phyloP scores from a whole-genome alignment of 1,140 invertebrate species.

The Diorhabda carinulata region DNA sequence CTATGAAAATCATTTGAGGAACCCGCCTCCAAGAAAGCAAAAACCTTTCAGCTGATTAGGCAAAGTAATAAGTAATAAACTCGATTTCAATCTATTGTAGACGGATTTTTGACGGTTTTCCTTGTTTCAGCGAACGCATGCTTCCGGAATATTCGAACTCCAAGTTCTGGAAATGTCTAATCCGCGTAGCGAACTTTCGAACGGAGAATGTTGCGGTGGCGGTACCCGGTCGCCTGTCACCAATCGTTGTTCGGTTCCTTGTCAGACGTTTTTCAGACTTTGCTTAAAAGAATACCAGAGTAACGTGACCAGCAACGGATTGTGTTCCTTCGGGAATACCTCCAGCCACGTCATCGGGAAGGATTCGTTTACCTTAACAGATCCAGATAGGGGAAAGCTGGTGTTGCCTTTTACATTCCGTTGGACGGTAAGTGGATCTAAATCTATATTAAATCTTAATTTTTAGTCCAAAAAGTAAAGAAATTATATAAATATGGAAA shows the following conservation, averaged over 20 bases:
- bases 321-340: conserved; percentile 86
- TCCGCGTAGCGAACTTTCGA: conserved; percentile 72
- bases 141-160: conserved; percentile 85
- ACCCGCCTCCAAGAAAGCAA: too few species aligned
- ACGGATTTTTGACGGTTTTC: neutral
- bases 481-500: too few species aligned
- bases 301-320: conserved; percentile 71
- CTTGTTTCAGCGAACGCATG: conserved; percentile 60
- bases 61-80: too few species aligned
- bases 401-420: conserved; percentile 82
- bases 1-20: too few species aligned
- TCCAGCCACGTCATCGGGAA: conserved; percentile 79
- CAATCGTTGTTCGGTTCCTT: conserved; percentile 55
- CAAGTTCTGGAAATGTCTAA: conserved; percentile 87
- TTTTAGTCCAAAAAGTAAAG: too few species aligned
- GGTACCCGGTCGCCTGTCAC: conserved; percentile 51
- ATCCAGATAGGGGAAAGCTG: conserved; percentile 71
- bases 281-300: conserved; percentile 92
- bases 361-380: conserved; percentile 80
- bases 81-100: too few species aligned
- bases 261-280: conserved; percentile 79
- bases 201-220: conserved; percentile 77
- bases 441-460: too few species aligned
- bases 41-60: too few species aligned
- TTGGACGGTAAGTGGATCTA: conserved; percentile 75